phyloP scores from a whole-genome alignment of 2,797 vertebrate species.

The Lycodopsis pacificus region DNA sequence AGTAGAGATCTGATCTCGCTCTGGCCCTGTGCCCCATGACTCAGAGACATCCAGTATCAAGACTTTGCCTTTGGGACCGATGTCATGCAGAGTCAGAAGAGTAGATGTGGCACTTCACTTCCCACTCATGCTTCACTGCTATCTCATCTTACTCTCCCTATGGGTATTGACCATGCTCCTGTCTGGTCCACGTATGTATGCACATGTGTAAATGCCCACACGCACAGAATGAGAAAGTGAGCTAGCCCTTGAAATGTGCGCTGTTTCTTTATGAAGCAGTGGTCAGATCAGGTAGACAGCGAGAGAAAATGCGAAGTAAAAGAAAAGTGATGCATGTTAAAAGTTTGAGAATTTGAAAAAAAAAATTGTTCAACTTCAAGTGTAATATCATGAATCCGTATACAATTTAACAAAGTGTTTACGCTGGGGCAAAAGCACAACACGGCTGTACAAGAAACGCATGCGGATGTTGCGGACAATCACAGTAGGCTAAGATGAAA shows the following conservation, averaged over 20 bases:
- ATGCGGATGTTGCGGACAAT: neutral
- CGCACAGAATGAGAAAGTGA: constrained; percentile 13
- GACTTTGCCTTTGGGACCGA: constrained; percentile 58
- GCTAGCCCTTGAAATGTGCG: neutral
- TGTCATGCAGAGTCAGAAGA: constrained; percentile 63
- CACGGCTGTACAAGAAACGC: no score
- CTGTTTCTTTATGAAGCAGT: neutral
- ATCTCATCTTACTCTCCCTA: constrained; percentile 50
- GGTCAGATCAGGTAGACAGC: neutral
- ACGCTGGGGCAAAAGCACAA: neutral
- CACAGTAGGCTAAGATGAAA: neutral
- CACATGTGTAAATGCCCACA: constrained; percentile 18
- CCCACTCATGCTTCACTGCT: constrained; percentile 66
- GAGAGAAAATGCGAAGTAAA: neutral
- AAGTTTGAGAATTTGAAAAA: neutral
- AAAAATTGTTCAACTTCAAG: neutral
- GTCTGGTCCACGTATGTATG: constrained; percentile 38
- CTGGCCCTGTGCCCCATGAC: constrained; percentile 59
- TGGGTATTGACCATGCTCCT: constrained; percentile 47
- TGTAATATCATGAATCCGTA: neutral
- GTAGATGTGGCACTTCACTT: constrained; percentile 69
- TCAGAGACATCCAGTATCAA: constrained; percentile 65
- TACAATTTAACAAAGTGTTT: neutral
- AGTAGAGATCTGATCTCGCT: constrained; percentile 49
- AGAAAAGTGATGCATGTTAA: neutral